Evolutionary conservation across 2,797 vertebrate genomes (phyloP).

Genomic region (Myotis myotis): DNA sequence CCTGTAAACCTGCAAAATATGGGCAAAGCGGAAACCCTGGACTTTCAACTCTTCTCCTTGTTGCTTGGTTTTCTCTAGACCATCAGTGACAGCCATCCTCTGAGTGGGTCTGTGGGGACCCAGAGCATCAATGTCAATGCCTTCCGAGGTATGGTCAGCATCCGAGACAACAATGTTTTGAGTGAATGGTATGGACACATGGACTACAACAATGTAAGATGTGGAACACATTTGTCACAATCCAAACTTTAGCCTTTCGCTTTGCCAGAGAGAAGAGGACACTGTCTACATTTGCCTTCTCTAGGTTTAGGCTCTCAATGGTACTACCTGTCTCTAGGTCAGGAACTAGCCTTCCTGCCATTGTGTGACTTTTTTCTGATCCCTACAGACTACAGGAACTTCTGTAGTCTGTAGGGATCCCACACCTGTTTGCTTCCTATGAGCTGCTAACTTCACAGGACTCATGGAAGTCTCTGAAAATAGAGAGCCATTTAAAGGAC

Average conservation of each 20-base stretch:
- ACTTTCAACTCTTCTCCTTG: not conserved
- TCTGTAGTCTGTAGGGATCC: not conserved
- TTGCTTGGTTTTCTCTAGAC: conserved; percentile 55
- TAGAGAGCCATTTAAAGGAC: not conserved
- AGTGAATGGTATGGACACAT: conserved; percentile 74
- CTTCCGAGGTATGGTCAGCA: conserved; percentile 50
- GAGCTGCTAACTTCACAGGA: not conserved
- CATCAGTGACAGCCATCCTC: not conserved
- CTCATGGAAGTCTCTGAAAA: not conserved
- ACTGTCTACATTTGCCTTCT: not conserved
- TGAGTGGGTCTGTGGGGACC: conserved; percentile 49
- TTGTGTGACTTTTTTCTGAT: not conserved
- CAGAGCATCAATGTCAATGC: conserved; percentile 61
- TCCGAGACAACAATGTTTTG: conserved; percentile 66
- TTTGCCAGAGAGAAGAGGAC: not conserved
- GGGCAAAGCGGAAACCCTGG: not conserved
- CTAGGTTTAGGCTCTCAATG: not conserved
- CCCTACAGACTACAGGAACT: not conserved
- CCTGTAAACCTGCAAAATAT: not conserved
- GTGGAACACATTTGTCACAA: not conserved
- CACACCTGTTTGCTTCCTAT: not conserved
- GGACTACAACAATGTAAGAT: conserved; percentile 75
- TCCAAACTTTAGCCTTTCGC: not conserved
- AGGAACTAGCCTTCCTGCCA: not conserved
- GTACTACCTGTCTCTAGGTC: not conserved